Percentiles rank a stretch among this genome's conserved stretches.
phyloP scores from a whole-genome alignment of 1,140 invertebrate species.

The Aphelinus atriplicis region DNA sequence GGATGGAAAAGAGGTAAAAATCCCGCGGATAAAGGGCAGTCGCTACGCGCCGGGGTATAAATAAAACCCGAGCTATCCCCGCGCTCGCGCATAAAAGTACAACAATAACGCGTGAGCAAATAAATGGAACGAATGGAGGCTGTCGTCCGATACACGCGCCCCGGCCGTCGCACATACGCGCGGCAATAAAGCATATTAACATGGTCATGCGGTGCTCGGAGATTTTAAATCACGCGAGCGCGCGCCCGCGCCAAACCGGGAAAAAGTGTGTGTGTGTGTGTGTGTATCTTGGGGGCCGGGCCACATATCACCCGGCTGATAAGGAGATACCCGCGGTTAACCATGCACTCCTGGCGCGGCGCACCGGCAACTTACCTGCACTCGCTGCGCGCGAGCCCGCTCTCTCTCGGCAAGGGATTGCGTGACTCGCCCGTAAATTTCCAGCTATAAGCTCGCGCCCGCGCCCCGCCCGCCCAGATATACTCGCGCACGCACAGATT shows the following conservation, averaged over 20 bases:
- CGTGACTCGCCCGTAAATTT: conserved; percentile 33
- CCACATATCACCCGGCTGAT: conserved; percentile 23
- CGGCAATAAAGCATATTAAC: conserved; percentile 5
- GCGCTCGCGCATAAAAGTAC: too few relatives aligned
- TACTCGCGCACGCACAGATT: too few relatives aligned
- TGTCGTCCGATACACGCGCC: too few relatives aligned
- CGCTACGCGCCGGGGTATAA: too few relatives aligned
- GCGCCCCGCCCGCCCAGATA: background rate
- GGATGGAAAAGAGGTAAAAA: too few relatives aligned
- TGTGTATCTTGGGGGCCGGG: background rate
- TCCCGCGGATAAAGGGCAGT: too few relatives aligned
- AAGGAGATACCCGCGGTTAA: conserved; percentile 25
- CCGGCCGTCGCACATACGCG: too few relatives aligned
- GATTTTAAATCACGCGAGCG: conserved; percentile 18
- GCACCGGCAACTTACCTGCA: background rate
- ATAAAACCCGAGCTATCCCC: too few relatives aligned
- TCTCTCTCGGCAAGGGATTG: conserved; percentile 9
- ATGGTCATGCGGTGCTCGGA: conserved; percentile 4
- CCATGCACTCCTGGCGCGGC: background rate
- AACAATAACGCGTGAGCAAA: too few relatives aligned
- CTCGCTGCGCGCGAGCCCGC: too few relatives aligned
- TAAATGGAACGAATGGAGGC: too few relatives aligned
- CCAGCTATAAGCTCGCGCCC: conserved; percentile 15
- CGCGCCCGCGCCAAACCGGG: background rate
- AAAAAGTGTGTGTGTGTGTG: background rate